Evolutionary conservation across 2,797 vertebrate genomes (phyloP).

Genomic region (Danionella dracula): DNA sequence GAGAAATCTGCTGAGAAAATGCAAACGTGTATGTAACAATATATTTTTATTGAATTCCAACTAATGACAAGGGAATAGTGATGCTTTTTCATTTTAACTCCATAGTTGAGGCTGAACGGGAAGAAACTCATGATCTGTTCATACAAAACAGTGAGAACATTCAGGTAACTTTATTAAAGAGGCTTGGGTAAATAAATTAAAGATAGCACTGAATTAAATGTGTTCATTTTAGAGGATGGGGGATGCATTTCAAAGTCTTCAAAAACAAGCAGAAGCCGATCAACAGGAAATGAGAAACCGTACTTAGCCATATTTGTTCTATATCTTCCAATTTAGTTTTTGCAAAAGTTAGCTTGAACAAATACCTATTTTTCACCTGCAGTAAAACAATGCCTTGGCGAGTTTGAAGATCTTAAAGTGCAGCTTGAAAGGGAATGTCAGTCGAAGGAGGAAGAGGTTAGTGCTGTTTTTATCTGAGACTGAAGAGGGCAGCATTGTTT

Average conservation of each 20-base stretch:
- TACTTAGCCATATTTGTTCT: too few relatives aligned
- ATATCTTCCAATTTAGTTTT: too few relatives aligned
- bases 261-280: conserved; percentile 73
- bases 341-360: too few relatives aligned
- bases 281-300: conserved; percentile 80
- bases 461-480: conserved; percentile 15
- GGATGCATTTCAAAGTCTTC: conserved; percentile 81
- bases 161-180: conserved; percentile 71
- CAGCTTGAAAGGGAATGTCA: conserved; percentile 68
- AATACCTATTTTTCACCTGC: too few relatives aligned
- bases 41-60: not conserved
- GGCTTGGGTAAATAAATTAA: too few relatives aligned
- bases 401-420: conserved; percentile 72
- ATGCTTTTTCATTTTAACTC: conserved; percentile 36
- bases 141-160: conserved; percentile 73
- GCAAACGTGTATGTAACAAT: conserved; percentile 72
- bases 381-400: conserved; percentile 81
- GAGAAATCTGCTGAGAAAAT: conserved; percentile 80
- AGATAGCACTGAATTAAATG: too few relatives aligned
- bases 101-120: conserved; percentile 86
- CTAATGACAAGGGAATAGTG: not conserved
- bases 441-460: conserved; percentile 79
- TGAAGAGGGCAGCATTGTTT: conserved; percentile 3
- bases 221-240: conserved; percentile 73
- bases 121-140: conserved; percentile 82